Evolutionary conservation across 2,888 invertebrate species (phyloP).

Genomic region (Leptinotarsa rubiginosa): DNA sequence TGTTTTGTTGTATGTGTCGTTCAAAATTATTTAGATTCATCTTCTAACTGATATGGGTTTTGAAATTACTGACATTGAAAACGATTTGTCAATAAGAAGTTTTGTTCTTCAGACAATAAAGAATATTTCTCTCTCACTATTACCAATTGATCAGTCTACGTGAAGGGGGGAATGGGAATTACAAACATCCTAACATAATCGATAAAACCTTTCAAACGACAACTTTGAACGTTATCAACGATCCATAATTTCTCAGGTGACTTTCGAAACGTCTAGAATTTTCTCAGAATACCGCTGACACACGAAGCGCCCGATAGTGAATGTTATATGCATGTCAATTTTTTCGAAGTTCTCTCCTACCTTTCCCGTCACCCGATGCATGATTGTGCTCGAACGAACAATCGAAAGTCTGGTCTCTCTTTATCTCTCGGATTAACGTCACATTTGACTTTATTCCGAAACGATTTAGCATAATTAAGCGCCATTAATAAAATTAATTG

Average conservation of each 20-base stretch:
- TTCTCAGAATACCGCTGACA: conserved; percentile 63
- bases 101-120: too few relatives aligned
- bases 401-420: conserved; percentile 38
- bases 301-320: conserved; percentile 61
- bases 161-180: too few relatives aligned
- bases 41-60: too few relatives aligned
- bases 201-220: not conserved
- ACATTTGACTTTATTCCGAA: conserved; percentile 37
- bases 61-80: too few relatives aligned
- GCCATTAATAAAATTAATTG: conserved; percentile 47
- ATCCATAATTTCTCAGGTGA: not conserved
- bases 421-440: conserved; percentile 38
- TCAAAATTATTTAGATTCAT: too few relatives aligned
- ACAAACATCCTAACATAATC: not conserved
- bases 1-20: too few relatives aligned
- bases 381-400: conserved; percentile 38
- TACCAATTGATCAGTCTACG: too few relatives aligned
- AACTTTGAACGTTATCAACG: not conserved
- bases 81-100: too few relatives aligned
- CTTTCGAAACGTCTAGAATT: conserved; percentile 30
- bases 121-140: too few relatives aligned
- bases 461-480: conserved; percentile 48
- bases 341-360: conserved; percentile 29
- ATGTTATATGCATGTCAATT: conserved; percentile 50
- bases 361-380: conserved; percentile 30